Evolutionary conservation across 1,140 invertebrate genomes (phyloP), one percentile per base, ranked within the genome.

Genomic region (Solenopsis invicta): DNA sequence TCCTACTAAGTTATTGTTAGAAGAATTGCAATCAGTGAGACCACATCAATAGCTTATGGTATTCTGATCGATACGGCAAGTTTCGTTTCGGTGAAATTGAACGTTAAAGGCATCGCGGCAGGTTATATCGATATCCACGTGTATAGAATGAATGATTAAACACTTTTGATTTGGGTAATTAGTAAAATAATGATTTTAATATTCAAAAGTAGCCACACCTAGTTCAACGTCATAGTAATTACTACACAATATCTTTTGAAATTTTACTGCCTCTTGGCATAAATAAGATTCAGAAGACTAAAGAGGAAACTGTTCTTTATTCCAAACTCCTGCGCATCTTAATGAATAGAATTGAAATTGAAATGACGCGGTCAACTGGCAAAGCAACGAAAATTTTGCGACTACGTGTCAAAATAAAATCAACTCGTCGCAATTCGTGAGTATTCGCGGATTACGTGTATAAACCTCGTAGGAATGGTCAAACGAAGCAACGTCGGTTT

Each of bases 401-500:
- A 84, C 41, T 82, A 50, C 54, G 41, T 34, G 45, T n/a, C 41
- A 29, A 37, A 75, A 75, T 75, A 84, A 84, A 75, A 84, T 18
- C 54, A 34, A 74, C 6, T 69, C 41, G 69, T 61, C 54, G 41
- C 24, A 24, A 50, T 41, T 29, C 64, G n/a, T 13, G 67, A 54
- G 61, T 74, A 45, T 41, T 61, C 80, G 41, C 54, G 24, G 45
- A 48, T 45, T 75, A 86, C 52, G 52, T 77, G 59, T 77, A 90
- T 88, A 91, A 87, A 91, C 78, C 82, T 90, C 82, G 50, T 45
- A 86, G 78, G 67, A 91, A 90, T 87, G 89, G 84, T 80, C 89
- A 91, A 88, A 88, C 86, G 84, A 88, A 72, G 89, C 50, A 74
- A 62, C 62, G 45, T 37, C 76, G 82, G 87, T 87, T 90, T 81